Conservation (phyloP, 2,797 vertebrate species). For the Molothrus ater region DNA sequence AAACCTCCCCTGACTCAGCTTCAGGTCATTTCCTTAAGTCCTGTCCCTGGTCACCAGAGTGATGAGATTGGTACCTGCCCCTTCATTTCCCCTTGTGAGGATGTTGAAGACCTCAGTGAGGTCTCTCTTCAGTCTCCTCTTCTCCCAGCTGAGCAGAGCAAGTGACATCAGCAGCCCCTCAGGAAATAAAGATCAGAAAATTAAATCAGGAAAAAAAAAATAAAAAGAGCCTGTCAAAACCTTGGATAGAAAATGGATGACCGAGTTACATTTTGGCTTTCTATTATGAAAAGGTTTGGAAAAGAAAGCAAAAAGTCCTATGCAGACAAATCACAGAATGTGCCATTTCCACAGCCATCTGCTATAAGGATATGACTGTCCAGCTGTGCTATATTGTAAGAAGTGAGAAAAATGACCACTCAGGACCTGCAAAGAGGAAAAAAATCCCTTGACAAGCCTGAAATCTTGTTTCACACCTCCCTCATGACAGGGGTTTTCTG, state of each 20-base stretch:
- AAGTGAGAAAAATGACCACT: background rate
- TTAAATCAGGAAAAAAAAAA: background rate
- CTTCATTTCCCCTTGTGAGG: background rate
- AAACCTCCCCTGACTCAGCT: background rate
- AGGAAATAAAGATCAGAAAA: background rate
- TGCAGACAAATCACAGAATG: background rate
- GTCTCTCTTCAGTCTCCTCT: background rate
- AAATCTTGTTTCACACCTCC: slow-evolving; percentile 25
- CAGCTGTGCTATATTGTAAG: background rate
- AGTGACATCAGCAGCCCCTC: background rate
- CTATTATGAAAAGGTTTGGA: background rate
- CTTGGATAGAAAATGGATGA: background rate
- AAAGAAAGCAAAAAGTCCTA: background rate
- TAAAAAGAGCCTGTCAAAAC: background rate
- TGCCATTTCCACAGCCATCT: background rate
- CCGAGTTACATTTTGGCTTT: background rate
- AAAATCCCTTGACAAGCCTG: background rate
- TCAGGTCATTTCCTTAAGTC: background rate
- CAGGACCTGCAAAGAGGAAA: background rate
- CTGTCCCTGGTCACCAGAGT: background rate
- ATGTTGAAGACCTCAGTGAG: background rate
- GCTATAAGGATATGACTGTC: background rate
- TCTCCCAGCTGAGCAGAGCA: background rate
- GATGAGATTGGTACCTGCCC: background rate
- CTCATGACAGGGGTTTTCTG: background rate